These are phyloP conservation scores for Bradynema listronoti DNA, from an alignment of 1,140 invertebrate species.

Conservation along the genomic window DNA sequence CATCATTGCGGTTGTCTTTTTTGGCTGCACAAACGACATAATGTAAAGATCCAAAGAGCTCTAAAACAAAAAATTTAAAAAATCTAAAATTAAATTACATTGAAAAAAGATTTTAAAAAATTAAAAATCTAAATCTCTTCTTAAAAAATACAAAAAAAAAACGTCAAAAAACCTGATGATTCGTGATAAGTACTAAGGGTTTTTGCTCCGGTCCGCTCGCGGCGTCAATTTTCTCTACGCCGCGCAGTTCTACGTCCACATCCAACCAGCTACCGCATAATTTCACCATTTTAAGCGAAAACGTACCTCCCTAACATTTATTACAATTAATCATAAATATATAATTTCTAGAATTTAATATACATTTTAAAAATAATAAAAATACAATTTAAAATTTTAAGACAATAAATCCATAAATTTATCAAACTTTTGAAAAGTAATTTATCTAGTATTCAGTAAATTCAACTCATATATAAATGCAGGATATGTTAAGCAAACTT, in stretches of 20 bases:
- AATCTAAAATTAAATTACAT: background rate
- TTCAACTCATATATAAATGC: too few species aligned
- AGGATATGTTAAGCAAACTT: too few species aligned
- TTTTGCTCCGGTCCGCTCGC: conserved; percentile 23
- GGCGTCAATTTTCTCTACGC: conserved; percentile 17
- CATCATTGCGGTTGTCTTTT: conserved; percentile 27
- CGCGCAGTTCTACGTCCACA: conserved; percentile 30
- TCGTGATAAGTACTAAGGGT: conserved; percentile 26
- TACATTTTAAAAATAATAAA: background rate
- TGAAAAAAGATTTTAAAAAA: background rate
- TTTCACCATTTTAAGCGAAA: conserved; percentile 2
- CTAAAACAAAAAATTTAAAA: conserved; percentile 1
- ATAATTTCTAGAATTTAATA: background rate
- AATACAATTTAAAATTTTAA: background rate
- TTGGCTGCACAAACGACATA: conserved; percentile 30
- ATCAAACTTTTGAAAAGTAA: too few species aligned
- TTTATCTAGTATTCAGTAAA: too few species aligned
- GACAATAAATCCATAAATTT: background rate
- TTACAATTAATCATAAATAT: background rate
- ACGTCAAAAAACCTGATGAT: conserved; percentile 25
- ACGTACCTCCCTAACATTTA: conserved; percentile 15
- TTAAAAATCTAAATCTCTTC: background rate
- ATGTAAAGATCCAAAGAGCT: conserved; percentile 29
- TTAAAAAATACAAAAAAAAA: background rate
- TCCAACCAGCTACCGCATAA: conserved; percentile 31